phyloP scores from a whole-genome alignment of 2,888 invertebrate genomes.

The Erebia aethiops region DNA sequence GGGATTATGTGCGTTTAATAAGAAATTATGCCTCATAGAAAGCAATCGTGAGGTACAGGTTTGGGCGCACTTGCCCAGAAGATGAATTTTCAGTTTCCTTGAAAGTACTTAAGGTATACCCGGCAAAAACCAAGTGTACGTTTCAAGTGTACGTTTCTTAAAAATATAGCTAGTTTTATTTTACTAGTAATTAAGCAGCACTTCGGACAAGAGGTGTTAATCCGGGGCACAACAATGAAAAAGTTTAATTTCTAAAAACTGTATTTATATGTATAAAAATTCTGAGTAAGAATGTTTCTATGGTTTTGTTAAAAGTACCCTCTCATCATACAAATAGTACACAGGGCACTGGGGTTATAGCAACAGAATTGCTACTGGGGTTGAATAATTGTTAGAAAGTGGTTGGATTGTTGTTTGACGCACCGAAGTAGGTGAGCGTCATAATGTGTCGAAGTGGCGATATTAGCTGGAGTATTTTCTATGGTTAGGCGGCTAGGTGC shows the following conservation, averaged over 20 bases:
- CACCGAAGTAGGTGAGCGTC: background rate
- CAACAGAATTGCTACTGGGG: background rate
- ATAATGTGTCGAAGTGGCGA: conserved; percentile 48
- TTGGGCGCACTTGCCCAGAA: no score
- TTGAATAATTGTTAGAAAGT: conserved; percentile 1
- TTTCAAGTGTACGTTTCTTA: background rate
- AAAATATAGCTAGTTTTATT: background rate
- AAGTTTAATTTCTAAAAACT: background rate
- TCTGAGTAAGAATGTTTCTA: background rate
- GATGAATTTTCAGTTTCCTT: no score
- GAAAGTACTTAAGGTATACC: no score
- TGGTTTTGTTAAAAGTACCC: background rate
- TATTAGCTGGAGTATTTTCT: conserved; percentile 53
- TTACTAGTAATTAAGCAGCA: no score
- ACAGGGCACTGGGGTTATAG: background rate
- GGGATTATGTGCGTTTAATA: no score
- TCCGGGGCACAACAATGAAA: background rate
- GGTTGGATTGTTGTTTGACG: background rate
- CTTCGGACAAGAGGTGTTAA: background rate
- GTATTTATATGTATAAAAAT: background rate
- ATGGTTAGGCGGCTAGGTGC: conserved; percentile 43
- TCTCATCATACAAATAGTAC: background rate
- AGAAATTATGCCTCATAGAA: no score
- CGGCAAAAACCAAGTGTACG: no score
- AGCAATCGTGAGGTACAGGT: no score